Base-by-base conservation (phyloP, 35 echinoderm and acorn worm genomes). In the Ptychodera flava region DNA sequence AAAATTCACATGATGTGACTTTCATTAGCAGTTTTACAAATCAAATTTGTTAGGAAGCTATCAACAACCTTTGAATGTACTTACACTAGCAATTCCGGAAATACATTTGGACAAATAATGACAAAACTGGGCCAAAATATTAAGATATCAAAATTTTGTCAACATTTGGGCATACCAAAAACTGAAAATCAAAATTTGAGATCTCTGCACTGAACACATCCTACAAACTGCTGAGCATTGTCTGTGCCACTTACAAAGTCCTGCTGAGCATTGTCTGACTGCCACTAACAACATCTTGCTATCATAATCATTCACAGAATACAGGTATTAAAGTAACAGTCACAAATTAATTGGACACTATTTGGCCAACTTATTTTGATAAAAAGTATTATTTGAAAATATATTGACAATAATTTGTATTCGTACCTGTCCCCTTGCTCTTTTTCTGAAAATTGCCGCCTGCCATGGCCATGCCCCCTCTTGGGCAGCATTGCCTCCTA, bases 391-490 rank as follows among this genome's bases (percentile, higher is more conserved):
- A 12, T 12, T 64, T 64, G 6, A 22, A 22, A 6, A 6, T 64
- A 64, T 12, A 22, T 6, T 6, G 45, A 64, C 45, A 12, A 64
- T 12, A 22, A 22, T 12, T 64, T 64, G 6, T 64, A 22, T 64
- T 64, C 45, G 6, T 64, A 64, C 45, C 6, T 64, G 45, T 64
- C 45, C 45, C 22, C 45, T 22, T 2, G 53, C 35, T 22, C 89
- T 85, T 29, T 85, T 76, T n/a, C 81, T 35, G 75, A 87, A 83
- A 35, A 93, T 80, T 0, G 78, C 78, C 1, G 92, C 88, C 80
- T 93, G 92, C 88, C 92, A 93, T 37, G 92, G 92, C 75, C 85
- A 93, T 78, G 89, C 92, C 30, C 85, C 85, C 27, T 84, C 82
- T 28, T 93, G n/a, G 16, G 92, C 88, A 31, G 22, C 31, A 76